Evolutionary conservation across 2,113 vertebrate genomes (phyloP), one percentile per base, ranked within the genome.

Genomic region (Melospiza melodia): DNA sequence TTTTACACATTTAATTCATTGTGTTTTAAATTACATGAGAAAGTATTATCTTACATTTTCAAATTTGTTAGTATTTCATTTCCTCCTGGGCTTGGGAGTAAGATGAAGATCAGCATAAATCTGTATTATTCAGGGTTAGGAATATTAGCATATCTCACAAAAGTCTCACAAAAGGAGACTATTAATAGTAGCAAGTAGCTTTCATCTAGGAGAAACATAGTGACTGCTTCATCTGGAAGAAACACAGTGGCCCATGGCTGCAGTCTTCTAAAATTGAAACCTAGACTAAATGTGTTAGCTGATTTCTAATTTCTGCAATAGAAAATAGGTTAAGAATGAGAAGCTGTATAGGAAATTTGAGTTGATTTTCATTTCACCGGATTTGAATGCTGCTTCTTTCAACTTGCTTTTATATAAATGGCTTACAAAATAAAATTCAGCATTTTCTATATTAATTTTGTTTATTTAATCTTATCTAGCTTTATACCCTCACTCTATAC

Each of bases 11-110:
- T 96, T 92, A 91, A 69, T 96, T 96, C 75, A 85, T 93, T 73
- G 69, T 93, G 55, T 51, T 27, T 86, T 91, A 79, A 89, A 87
- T 91, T 82, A 75, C 28, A 43, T 48, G 24, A 41, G 30, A 58
- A 81, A 82, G 48, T 57, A 62, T 91, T 89, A 74, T 75, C 43
- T 75, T 75, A 59, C 27, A 35, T 94, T 93, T 97, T 86, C 52
- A 92, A 68, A 94, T 95, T 90, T 92, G 15, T 67, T 91, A 81
- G 89, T 68, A 74, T 94, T 95, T 96, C 35, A 69, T 94, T 94
- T 89, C 65, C 84, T 84, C 28, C 72, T 75, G 73, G 33, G 12
- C 15, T 87, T 74, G 76, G 52, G 52, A 59, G 19, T 52, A 75
- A 90, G 61, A 77, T 74, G 57, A 89, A 81, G 35, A 89, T 90